Percentiles rank a stretch among this genome's conserved stretches.
Evolutionary conservation across 2,888 invertebrate species (phyloP).

Genomic region (Dryomyza anilis): DNA sequence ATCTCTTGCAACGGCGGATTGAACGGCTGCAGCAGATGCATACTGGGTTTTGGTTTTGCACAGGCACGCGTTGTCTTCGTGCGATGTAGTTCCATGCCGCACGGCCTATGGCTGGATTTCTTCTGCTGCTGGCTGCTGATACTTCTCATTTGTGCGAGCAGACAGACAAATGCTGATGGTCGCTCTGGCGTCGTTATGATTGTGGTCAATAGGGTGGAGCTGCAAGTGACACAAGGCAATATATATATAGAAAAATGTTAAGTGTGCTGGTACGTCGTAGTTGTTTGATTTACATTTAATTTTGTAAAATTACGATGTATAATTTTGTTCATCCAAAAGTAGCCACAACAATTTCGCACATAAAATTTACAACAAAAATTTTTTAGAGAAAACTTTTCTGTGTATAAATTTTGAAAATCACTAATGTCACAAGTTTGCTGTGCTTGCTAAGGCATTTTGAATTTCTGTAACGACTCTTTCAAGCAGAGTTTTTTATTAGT

Average conservation of each 20-base stretch:
- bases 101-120: neutral
- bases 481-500: no score
- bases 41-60: constrained; percentile 15
- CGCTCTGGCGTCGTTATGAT: constrained; percentile 34
- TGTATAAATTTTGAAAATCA: no score
- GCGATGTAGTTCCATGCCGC: constrained; percentile 5
- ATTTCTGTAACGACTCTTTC: no score
- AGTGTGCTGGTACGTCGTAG: neutral
- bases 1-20: constrained; percentile 29
- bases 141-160: constrained; percentile 37
- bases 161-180: constrained; percentile 43
- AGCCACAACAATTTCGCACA: neutral
- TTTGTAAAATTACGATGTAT: neutral
- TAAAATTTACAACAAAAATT: neutral
- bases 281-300: neutral
- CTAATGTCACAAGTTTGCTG: no score
- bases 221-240: constrained; percentile 25
- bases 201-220: constrained; percentile 35
- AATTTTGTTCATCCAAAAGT: neutral
- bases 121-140: neutral
- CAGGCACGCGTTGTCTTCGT: constrained; percentile 2
- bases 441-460: no score
- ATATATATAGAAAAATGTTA: neutral
- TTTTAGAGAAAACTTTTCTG: no score
- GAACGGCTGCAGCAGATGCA: neutral